Conservation (phyloP, 2,888 invertebrate genomes). For the Drosophila paracracens region DNA sequence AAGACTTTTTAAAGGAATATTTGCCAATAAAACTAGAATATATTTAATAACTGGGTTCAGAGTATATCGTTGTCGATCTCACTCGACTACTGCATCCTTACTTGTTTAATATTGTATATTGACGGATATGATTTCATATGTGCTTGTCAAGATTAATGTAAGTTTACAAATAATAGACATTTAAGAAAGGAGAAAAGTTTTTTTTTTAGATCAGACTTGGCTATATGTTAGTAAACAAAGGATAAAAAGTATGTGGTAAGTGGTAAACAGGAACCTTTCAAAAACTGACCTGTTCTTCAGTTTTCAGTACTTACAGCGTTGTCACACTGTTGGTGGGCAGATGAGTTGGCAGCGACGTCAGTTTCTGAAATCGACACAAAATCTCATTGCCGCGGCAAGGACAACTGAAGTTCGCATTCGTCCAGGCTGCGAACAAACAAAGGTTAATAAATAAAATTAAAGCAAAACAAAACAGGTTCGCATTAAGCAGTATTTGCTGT, state of each 20-base stretch:
- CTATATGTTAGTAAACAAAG: not conserved
- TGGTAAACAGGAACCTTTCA: not conserved
- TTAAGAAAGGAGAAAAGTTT: not conserved
- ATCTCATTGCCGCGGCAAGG: conserved; percentile 85
- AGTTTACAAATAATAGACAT: not conserved
- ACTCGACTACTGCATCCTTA: no score
- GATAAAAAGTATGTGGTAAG: not conserved
- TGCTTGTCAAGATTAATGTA: not conserved
- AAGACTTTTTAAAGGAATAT: no score
- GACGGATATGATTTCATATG: not conserved
- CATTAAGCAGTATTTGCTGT: conserved; percentile 9
- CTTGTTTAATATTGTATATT: not conserved
- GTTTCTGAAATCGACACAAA: conserved; percentile 84
- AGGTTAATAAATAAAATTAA: not conserved
- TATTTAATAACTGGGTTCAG: no score
- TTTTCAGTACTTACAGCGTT: conserved; percentile 84
- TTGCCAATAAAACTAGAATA: no score
- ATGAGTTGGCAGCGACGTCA: conserved; percentile 82
- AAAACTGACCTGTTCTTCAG: not conserved
- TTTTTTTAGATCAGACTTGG: not conserved
- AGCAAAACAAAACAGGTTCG: not conserved
- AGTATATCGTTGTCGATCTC: no score
- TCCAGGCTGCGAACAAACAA: conserved; percentile 67
- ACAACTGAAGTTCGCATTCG: conserved; percentile 83
- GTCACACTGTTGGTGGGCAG: conserved; percentile 82